phyloP scores from a whole-genome alignment of 2,888 invertebrate genomes.

The Andrena praecox region DNA sequence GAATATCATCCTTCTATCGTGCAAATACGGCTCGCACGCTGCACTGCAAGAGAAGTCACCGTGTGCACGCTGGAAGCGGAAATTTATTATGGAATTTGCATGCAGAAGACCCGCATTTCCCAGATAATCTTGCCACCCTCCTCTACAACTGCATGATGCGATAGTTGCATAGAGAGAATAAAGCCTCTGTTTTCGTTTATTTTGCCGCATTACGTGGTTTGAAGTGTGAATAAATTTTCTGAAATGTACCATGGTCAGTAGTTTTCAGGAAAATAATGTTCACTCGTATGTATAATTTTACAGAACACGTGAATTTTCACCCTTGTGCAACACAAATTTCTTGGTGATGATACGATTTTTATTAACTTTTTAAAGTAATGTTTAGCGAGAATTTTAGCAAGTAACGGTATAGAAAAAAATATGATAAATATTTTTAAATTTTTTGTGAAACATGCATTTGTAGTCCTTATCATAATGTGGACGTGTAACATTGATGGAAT shows the following conservation, averaged over 20 bases:
- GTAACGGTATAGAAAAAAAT: neutral
- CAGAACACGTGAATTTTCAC: neutral
- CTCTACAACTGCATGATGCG: neutral
- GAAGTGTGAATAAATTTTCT: neutral
- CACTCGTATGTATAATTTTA: neutral
- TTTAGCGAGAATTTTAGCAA: neutral
- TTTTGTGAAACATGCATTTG: neutral
- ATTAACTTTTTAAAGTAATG: neutral
- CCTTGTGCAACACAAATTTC: too few relatives aligned
- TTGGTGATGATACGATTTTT: neutral
- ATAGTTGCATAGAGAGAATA: slow-evolving; percentile 12
- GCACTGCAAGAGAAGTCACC: slow-evolving; percentile 10
- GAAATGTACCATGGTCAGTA: neutral
- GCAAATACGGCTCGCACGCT: slow-evolving; percentile 19
- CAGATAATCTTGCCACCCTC: slow-evolving; percentile 51
- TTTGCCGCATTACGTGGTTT: neutral
- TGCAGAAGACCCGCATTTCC: slow-evolving; percentile 54
- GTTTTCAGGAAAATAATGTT: neutral
- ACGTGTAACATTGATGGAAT: neutral
- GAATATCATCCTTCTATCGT: slow-evolving; percentile 53
- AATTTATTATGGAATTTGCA: slow-evolving; percentile 70
- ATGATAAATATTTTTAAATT: neutral
- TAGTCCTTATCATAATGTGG: neutral
- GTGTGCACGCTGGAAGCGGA: slow-evolving; percentile 54
- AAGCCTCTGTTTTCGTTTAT: neutral